Conservation (phyloP, 2,888 invertebrate genomes). For the Pristionchus mayeri region DNA sequence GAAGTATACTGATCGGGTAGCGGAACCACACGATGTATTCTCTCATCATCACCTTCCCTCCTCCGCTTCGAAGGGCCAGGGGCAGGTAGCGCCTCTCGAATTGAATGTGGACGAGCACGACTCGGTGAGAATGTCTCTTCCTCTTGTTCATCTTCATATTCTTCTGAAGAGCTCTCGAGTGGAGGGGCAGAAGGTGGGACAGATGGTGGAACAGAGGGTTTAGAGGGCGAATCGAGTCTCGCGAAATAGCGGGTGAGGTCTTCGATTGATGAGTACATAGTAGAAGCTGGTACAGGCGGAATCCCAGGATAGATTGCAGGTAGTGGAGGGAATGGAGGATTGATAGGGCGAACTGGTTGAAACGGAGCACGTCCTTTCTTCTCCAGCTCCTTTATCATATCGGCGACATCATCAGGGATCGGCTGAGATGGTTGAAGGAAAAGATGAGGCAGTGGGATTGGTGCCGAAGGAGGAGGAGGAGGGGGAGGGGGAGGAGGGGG, state of each 20-base stretch:
- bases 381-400: background rate
- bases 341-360: background rate
- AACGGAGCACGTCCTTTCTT: background rate
- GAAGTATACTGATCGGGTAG: background rate
- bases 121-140: background rate
- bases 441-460: background rate
- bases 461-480: background rate
- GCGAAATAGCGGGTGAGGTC: too few relatives aligned
- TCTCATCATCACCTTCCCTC: too few relatives aligned
- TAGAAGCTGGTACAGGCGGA: too few relatives aligned
- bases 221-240: too few relatives aligned
- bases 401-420: background rate
- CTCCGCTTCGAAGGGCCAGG: background rate
- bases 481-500: background rate
- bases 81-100: background rate
- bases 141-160: background rate
- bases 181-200: background rate
- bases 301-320: too few relatives aligned
- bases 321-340: background rate
- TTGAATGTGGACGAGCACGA: background rate
- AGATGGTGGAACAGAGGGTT: too few relatives aligned
- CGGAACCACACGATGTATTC: background rate
- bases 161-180: background rate
- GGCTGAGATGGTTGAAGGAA: background rate
- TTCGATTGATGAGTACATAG: too few relatives aligned